Evolutionary conservation across 2,888 invertebrate genomes (phyloP), one percentile per base, ranked within the genome.

Genomic region (Ennomos fuscantarius): DNA sequence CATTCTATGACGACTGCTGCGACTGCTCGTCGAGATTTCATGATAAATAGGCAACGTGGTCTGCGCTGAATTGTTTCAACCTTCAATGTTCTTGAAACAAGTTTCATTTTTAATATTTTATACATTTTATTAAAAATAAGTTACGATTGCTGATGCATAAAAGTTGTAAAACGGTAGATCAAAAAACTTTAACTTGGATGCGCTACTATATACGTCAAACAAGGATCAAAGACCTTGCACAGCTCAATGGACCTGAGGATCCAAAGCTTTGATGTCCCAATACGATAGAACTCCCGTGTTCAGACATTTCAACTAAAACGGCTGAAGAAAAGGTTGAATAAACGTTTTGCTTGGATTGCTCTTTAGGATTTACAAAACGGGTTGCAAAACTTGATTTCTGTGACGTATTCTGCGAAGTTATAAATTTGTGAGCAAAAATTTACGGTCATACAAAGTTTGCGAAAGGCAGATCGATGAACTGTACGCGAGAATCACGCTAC

Each of bases 141-240:
- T 24, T 24, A 24, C 3, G 24, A 24, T 24, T 24, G 24, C 6
- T 24, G 24, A 24, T 24, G 24, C 46, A 48, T 53, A 40, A 5
- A 35, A 46, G 34, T 24, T 24, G 24, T 24, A 24, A 24, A 24
- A 24, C 24, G 24, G 6, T 6, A 2, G 24, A 24, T 24, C 41
- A 33, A 43, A 40, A 15, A 42, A 49, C 46, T 40, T 61, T 46
- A 39, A 55, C 45, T 45, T 55, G 37, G 42, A 42, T 55, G 37
- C 41, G 51, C 60, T 51, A 50, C 31, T 24, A 6, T 6, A 24
- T 24, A 48, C 31, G 43, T 35, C 33, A n/a, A 34, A 41, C 40
- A 46, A 60, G 62, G 73, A 78, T 79, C 79, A 79, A 79, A 78
- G 70, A 69, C 66, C 66, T 64, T 57, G 58, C 60, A 63, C 72